Evolutionary conservation across 2,797 vertebrate species (phyloP).

Genomic region (Catamblyrhynchus diadema): DNA sequence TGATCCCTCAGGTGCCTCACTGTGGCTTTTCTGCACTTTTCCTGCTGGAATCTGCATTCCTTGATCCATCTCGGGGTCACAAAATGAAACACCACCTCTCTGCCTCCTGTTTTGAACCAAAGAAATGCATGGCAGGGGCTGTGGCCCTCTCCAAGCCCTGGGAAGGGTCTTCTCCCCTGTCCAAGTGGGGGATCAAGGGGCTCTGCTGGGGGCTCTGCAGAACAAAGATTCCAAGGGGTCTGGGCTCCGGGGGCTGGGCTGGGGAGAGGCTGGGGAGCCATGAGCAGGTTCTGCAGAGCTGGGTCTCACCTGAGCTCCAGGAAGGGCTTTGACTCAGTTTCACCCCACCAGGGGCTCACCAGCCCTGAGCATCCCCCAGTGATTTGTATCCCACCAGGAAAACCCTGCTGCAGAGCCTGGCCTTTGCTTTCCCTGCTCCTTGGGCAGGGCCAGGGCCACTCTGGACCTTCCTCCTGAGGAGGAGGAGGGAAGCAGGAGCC

Average conservation of each 20-base stretch:
- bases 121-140: not conserved
- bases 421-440: not conserved
- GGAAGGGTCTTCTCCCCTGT: not conserved
- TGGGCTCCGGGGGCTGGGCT: not conserved
- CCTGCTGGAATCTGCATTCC: not conserved
- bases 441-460: not conserved
- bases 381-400: not conserved
- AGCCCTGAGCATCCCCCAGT: not conserved
- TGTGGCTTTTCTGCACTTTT: not conserved
- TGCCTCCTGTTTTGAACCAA: not conserved
- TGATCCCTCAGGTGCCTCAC: not conserved
- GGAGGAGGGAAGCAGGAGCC: not conserved
- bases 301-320: not conserved
- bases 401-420: not conserved
- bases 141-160: not conserved
- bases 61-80: not conserved
- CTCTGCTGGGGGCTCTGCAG: not conserved
- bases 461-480: not conserved
- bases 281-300: not conserved
- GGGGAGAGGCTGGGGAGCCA: not conserved
- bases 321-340: rapidly evolving
- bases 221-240: not conserved
- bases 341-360: rapidly evolving
- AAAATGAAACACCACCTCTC: rapidly evolving
- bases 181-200: not conserved